Evolutionary conservation across 1,140 invertebrate genomes (phyloP), one percentile per base, ranked within the genome.

Genomic region (Bursaphelenchus mucronatus): DNA sequence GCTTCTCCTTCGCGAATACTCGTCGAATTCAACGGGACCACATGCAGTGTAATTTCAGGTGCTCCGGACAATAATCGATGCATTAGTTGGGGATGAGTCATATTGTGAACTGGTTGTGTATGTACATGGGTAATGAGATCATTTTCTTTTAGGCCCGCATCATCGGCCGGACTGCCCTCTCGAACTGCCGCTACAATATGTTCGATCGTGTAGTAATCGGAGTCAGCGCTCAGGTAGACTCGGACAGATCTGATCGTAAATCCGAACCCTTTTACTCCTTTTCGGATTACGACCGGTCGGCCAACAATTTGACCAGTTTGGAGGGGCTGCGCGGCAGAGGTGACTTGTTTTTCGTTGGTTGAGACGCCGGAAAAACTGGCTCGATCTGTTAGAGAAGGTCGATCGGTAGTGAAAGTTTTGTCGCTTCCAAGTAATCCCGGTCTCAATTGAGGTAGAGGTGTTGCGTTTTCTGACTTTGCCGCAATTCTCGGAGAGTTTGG

Each of bases 171-270:
- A 17, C 69, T 74, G n/a, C 51, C 59, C 39, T 77, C 76, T 13
- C 70, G 68, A 15, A 80, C 79, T 7, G 72, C 61, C 8, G 75
- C 67, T 7, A 80, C 73, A 46, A 80, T 81, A 55, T 80, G 78
- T 53, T 80, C 76, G 45, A 80, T 81, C 9, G 79, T 74, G 58
- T 82, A 80, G 64, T 81, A 80, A 46, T 80, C 78, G 11, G 69
- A 76, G 13, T 69, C 53, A 46, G 77, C 76, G 30, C 69, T 70
- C n/a, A 80, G 57, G 58, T 80, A 80, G 9, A 80, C 78, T 10
- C 78, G 75, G 11, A 80, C 78, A n/a, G 79, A 80, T 54, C 75
- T 75, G 47, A 80, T 64, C 9, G 78, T 79, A 55, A 80, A 80
- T 15, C 78, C 79, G 59, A 69, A 80, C 39, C 78, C 79, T 59